A percentile compares a stretch with the other conserved stretches of the same genome.
Conservation (phyloP, 2,797 vertebrate species). For the Esox masquinongy region DNA sequence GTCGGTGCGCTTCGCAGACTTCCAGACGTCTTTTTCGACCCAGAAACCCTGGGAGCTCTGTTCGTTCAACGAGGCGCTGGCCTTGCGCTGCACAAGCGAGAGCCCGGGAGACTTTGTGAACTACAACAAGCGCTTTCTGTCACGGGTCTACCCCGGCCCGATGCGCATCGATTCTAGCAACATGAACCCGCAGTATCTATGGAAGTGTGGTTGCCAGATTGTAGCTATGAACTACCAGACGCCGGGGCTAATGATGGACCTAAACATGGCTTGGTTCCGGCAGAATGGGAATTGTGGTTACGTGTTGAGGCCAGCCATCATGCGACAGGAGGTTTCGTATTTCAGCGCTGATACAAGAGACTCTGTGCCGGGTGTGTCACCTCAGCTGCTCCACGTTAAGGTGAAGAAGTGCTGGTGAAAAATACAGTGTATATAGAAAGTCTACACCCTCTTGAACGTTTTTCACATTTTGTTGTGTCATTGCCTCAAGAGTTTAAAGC, state of each 20-base stretch:
- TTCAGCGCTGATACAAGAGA: conserved; percentile 92
- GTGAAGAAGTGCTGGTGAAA: conserved; percentile 28
- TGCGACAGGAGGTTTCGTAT: conserved; percentile 92
- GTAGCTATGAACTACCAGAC: conserved; percentile 96
- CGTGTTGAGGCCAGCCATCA: conserved; percentile 89
- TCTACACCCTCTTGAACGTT: too few species aligned
- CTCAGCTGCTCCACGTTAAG: conserved; percentile 94
- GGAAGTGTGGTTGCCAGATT: conserved; percentile 94
- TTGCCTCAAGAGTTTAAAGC: too few species aligned
- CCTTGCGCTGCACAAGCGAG: conserved; percentile 83
- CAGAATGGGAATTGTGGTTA: conserved; percentile 94
- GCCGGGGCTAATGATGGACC: conserved; percentile 93
- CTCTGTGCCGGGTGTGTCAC: conserved; percentile 89
- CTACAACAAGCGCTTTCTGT: conserved; percentile 91
- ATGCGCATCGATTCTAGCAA: conserved; percentile 93
- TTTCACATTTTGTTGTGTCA: too few species aligned
- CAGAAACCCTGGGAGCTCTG: conserved; percentile 92
- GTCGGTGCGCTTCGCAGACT: conserved; percentile 85
- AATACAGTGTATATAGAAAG: too few species aligned
- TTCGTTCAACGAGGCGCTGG: conserved; percentile 87
- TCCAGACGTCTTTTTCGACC: conserved; percentile 80
- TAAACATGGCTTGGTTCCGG: conserved; percentile 91
- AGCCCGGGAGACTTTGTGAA: conserved; percentile 90
- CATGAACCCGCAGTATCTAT: conserved; percentile 94
- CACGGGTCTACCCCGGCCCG: conserved; percentile 86